phyloP scores from a whole-genome alignment of 1,140 invertebrate genomes.

The Amphibalanus amphitrite region DNA sequence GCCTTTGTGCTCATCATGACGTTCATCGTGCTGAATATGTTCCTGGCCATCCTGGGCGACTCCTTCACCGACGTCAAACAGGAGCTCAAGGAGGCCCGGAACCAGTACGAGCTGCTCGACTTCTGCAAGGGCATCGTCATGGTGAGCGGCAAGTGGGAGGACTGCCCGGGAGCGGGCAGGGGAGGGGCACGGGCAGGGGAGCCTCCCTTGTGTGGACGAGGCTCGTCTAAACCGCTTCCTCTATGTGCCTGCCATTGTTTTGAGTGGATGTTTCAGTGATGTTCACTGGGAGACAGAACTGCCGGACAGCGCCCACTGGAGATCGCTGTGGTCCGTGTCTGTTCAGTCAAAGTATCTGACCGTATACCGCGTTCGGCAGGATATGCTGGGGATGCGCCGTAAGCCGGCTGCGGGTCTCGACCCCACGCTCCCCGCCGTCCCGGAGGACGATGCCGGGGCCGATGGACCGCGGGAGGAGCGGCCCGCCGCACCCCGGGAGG shows the following conservation, averaged over 20 bases:
- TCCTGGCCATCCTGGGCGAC: conserved; percentile 34
- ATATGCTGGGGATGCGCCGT: neutral
- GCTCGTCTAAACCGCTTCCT: neutral
- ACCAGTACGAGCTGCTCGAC: conserved; percentile 32
- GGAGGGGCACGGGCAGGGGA: neutral
- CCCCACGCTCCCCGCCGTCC: neutral
- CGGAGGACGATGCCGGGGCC: neutral
- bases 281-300: neutral
- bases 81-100: conserved; percentile 23
- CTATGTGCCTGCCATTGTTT: neutral
- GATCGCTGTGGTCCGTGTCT: too few relatives aligned
- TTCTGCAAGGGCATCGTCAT: conserved; percentile 29
- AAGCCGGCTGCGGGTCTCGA: neutral
- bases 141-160: conserved; percentile 14
- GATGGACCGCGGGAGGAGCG: too few relatives aligned
- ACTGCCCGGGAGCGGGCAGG: too few relatives aligned
- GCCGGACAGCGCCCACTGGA: too few relatives aligned
- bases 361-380: neutral
- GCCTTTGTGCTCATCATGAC: conserved; percentile 30
- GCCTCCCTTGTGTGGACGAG: neutral
- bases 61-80: conserved; percentile 28
- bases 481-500: too few relatives aligned
- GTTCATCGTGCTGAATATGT: conserved; percentile 36
- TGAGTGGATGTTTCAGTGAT: neutral
- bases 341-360: neutral